Conservation (phyloP, 2,797 vertebrate species). For the Lagorchestes hirsutus region DNA sequence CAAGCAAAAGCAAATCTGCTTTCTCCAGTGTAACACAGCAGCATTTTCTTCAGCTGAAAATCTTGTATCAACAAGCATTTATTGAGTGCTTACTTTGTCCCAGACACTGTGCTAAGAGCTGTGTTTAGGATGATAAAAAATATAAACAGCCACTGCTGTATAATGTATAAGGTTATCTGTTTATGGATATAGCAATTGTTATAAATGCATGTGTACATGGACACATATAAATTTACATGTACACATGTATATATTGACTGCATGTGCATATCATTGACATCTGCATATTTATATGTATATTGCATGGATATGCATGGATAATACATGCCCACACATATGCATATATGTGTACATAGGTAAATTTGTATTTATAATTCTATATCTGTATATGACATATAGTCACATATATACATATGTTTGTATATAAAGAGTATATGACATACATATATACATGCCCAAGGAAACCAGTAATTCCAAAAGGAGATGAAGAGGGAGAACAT, state of each 20-base stretch:
- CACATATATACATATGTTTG: too few species aligned
- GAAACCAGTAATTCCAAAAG: not conserved
- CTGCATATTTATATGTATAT: not conserved
- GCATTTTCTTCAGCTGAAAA: constrained; percentile 16
- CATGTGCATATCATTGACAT: not conserved
- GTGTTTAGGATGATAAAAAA: not conserved
- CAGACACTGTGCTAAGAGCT: not conserved
- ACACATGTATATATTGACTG: not conserved
- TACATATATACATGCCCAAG: not conserved
- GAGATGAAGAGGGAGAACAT: not conserved
- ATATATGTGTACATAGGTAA: not conserved
- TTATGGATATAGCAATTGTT: not conserved
- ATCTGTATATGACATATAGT: too few species aligned
- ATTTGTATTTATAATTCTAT: not conserved
- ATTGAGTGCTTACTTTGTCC: not conserved
- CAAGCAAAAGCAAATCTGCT: not conserved
- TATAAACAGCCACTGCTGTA: not conserved
- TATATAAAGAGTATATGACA: too few species aligned
- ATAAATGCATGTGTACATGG: not conserved
- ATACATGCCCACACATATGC: not conserved
- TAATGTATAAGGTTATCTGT: too few species aligned
- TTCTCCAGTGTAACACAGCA: not conserved
- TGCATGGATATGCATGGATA: not conserved
- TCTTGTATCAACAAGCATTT: not conserved
- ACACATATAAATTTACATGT: not conserved